Conservation (phyloP, 2,113 vertebrate species). For the Lates calcarifer region DNA sequence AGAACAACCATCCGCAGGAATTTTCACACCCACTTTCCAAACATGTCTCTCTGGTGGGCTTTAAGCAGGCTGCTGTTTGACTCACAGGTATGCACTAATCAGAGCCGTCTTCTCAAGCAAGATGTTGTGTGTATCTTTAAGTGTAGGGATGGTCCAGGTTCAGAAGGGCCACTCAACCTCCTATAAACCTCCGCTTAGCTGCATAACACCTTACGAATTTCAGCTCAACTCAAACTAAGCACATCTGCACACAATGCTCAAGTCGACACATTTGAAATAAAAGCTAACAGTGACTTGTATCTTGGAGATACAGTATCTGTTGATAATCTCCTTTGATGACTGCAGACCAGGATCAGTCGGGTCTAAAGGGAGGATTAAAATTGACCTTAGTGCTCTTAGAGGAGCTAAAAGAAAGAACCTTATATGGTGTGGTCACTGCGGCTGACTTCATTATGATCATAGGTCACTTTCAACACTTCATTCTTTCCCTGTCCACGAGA, state of each 20-base stretch:
- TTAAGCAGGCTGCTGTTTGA: constrained; percentile 48
- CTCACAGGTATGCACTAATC: constrained; percentile 65
- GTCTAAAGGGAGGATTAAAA: constrained; percentile 42
- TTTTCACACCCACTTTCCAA: constrained; percentile 57
- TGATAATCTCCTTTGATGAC: not conserved
- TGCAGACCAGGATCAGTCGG: constrained; percentile 7
- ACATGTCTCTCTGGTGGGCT: constrained; percentile 48
- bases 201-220: constrained; percentile 26
- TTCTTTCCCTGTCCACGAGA: constrained; percentile 44
- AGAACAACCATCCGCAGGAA: constrained; percentile 30
- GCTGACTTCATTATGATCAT: constrained; percentile 49
- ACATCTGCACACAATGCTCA: not conserved
- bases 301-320: constrained; percentile 2
- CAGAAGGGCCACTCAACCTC: not conserved
- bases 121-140: constrained; percentile 7
- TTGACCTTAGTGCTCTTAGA: constrained; percentile 22
- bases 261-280: not conserved
- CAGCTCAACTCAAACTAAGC: not conserved
- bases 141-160: constrained; percentile 16
- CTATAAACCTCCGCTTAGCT: constrained; percentile 1
- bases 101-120: constrained; percentile 8
- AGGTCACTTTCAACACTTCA: constrained; percentile 68
- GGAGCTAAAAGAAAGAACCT: constrained; percentile 34
- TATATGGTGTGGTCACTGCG: constrained; percentile 45
- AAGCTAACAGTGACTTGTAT: not conserved